Base-by-base conservation (phyloP, 2,888 invertebrate species). In the Dorcus parallelipipedus region DNA sequence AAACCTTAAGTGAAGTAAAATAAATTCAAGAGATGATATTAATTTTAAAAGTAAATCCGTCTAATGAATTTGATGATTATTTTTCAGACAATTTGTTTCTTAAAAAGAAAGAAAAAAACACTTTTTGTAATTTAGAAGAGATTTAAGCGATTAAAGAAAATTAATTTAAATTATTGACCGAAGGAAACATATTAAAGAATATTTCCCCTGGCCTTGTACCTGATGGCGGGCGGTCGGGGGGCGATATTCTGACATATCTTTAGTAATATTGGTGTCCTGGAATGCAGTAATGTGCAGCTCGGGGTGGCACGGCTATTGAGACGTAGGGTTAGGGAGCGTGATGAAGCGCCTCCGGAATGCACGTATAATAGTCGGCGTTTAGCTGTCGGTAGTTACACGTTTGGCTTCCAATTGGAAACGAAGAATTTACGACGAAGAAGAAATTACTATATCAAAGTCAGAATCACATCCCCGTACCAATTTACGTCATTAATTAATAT, bases 241-340 rank as follows among this genome's bases (percentile, higher is more conserved):
- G 57, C 54, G 54, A 57, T 60, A 58, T 67, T 60, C 63, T 64
- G 66, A 66, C 67, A 69, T 67, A 68, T 70, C 67, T 65, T 66
- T 65, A 63, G 67, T 69, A 72, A 77, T 77, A 76, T 77, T 75
- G 76, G 73, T 69, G 74, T 68, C 68, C 71, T 73, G 77, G 77
- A 76, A 77, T 77, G 75, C 73, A 72, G 74, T 76, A 76, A 77
- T 75, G 74, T 75, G 75, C 72, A 70, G 69, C 69, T 66, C 64
- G 66, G 68, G 61, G 65, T 62, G 62, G 57, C 59, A 51, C 52
- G 61, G 58, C 64, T 65, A 67, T 68, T 65, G 67, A 65, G 66
- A 60, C 64, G 64, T 60, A 52, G 40, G 61, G 59, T 59, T 54
- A 57, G 10, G 61, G 64, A 62, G 59, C 49, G 66, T 59, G 63